Base-by-base conservation (phyloP, 2,113 vertebrate genomes). In the Australoheros scitulus region DNA sequence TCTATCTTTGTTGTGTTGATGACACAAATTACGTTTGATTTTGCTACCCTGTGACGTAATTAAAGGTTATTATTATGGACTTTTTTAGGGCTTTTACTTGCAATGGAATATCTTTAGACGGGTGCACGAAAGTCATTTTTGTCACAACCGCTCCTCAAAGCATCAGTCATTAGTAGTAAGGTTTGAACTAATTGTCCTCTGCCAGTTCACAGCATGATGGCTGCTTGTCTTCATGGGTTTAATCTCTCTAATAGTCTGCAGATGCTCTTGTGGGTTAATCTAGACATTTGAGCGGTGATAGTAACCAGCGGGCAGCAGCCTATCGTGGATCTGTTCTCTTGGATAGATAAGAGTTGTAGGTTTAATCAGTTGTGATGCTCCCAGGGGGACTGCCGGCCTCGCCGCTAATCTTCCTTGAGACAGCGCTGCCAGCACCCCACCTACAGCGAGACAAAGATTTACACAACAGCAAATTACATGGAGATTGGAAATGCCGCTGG, bases 341-440 rank as follows among this genome's bases (percentile, higher is more conserved):
- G 56, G 52, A 82, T 58, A 82, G 86, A 89, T 83, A 87, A 87
- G 86, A 85, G 75, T 75, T 84, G 86, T 76, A 59, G 86, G 64
- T 91, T 91, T 93, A 91, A 90, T 93, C 87, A 87, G 85, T 58
- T 68, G 61, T 32, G 82, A 65, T 64, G 83, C 26, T 78, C 86
- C 61, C 29, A 1, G 18, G 77, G 84, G 82, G 83, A 83, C 60
- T 68, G 36, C 26, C 7, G 36, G 75, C 63, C 70, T 89, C 79
- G 6, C 57, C 2, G 14, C 79, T 86, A 88, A 86, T 90, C 85
- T 86, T 86, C 55, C 57, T 43, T 2, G 11, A 83, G 80, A 87
- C 83, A 61, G 75, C n/a, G 3, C 52, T 59, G 80, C 57, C 11
- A 6, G n/a, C 78, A 86, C 50, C 84, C 61, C 64, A 78, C 85